phyloP scores from a whole-genome alignment of 2,888 invertebrate genomes.

The Carpatolechia fugitivella region DNA sequence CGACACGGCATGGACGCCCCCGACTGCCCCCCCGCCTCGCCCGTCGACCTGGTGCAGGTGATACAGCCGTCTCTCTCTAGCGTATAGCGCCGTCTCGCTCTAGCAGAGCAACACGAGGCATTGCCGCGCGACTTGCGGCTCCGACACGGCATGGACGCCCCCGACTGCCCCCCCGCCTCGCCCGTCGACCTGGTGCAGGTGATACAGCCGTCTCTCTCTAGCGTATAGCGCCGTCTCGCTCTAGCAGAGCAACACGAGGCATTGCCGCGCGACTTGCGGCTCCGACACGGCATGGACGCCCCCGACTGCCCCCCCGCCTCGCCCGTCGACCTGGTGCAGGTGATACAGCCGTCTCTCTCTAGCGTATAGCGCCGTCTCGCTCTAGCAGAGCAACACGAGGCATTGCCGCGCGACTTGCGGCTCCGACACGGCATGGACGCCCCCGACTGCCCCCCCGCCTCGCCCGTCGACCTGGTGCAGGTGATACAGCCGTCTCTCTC shows the following conservation, averaged over 20 bases:
- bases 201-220: neutral
- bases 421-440: slow-evolving; percentile 82
- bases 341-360: no score
- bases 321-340: no score
- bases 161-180: slow-evolving; percentile 61
- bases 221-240: no score
- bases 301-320: slow-evolving; percentile 76
- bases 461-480: slow-evolving; percentile 46
- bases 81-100: no score
- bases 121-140: slow-evolving; percentile 28
- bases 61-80: no score
- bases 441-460: slow-evolving; percentile 76
- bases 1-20: slow-evolving; percentile 83
- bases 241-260: slow-evolving; percentile 33
- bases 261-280: slow-evolving; percentile 22
- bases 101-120: slow-evolving; percentile 33
- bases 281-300: slow-evolving; percentile 82
- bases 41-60: slow-evolving; percentile 89
- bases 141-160: slow-evolving; percentile 81
- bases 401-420: no score
- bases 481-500: no score
- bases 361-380: no score
- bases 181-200: neutral
- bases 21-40: slow-evolving; percentile 83
- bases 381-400: no score